Evolutionary conservation across 2,113 vertebrate species (phyloP).

Genomic region (Mus spicilegus): DNA sequence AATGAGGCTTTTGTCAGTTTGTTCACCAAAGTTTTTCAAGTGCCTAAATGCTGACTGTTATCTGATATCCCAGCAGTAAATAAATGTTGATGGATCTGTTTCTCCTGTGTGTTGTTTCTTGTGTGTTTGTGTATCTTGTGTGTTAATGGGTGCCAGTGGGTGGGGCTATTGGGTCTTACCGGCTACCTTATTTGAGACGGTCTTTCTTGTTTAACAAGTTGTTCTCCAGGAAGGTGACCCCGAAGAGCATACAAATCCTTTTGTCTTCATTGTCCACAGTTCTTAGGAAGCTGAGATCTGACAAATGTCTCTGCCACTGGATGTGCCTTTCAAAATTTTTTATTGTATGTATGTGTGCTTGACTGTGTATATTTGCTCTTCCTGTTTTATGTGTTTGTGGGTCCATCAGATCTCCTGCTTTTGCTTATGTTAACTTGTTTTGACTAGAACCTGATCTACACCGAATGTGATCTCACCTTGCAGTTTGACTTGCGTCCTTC

Average conservation of each 20-base stretch:
- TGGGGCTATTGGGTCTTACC: not conserved
- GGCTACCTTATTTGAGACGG: not conserved
- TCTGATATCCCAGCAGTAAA: not conserved
- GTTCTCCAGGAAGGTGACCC: not conserved
- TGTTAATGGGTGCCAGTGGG: not conserved
- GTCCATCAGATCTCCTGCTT: not conserved
- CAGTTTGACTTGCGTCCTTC: not conserved
- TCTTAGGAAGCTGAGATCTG: not conserved
- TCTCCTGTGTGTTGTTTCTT: not conserved
- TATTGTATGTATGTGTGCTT: not conserved
- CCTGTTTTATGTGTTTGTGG: not conserved
- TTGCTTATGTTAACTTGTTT: not conserved
- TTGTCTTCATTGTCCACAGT: not conserved
- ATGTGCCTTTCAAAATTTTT: not conserved
- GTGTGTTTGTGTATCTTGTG: not conserved
- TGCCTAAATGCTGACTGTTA: too few species aligned
- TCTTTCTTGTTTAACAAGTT: not conserved
- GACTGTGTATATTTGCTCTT: too few species aligned
- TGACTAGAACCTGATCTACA: not conserved
- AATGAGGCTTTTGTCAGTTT: not conserved
- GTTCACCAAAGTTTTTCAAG: too few species aligned
- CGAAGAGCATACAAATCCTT: not conserved
- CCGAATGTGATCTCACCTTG: not conserved
- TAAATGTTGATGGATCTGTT: not conserved
- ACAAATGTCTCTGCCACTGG: not conserved